Evolutionary conservation across 2,888 invertebrate genomes (phyloP).

Genomic region (Luperina testacea): DNA sequence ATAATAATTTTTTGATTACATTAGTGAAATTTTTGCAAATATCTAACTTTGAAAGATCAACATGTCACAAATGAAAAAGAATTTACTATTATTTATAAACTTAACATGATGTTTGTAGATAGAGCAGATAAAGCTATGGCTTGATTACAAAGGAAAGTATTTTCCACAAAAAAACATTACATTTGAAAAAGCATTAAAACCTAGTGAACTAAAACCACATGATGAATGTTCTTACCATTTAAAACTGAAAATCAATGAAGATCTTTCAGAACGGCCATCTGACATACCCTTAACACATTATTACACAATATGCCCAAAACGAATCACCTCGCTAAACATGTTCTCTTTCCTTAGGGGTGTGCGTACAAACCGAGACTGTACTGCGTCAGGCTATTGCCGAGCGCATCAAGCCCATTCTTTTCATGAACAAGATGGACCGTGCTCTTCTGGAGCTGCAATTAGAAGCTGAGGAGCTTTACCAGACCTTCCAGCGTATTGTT

Average conservation of each 20-base stretch:
- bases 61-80: neutral
- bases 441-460: conserved; percentile 99
- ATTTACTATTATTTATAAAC: neutral
- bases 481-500: conserved; percentile 99
- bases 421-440: conserved; percentile 99
- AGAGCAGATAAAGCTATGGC: neutral
- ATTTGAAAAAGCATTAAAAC: too few species aligned
- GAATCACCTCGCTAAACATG: neutral
- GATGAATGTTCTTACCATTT: conserved; percentile 90
- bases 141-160: neutral
- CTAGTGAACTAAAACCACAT: neutral
- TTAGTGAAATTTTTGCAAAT: neutral
- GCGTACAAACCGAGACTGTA: conserved; percentile 99
- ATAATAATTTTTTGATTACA: conserved; percentile 11
- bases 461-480: conserved; percentile 98
- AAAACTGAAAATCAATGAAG: conserved; percentile 84
- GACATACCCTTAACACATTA: conserved; percentile 67
- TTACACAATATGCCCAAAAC: neutral
- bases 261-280: conserved; percentile 91
- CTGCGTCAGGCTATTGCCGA: conserved; percentile 99
- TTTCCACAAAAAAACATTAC: too few species aligned
- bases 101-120: neutral
- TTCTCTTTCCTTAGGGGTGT: conserved; percentile 93
- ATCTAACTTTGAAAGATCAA: neutral
- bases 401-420: conserved; percentile 99